phyloP scores from a whole-genome alignment of 2,888 invertebrate species.

The Spialia ferax region DNA sequence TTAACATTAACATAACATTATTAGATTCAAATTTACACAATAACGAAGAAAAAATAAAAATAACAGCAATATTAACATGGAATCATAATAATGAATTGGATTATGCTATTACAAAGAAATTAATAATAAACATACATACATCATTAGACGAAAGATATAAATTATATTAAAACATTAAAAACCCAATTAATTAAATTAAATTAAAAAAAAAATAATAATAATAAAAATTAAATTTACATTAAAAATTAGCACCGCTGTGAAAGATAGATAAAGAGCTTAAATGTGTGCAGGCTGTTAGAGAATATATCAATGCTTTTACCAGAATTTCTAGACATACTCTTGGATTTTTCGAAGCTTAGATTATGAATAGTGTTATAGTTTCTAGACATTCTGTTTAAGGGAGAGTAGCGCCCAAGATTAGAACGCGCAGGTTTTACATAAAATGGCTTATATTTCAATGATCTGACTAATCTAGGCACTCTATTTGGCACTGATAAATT shows the following conservation, averaged over 20 bases:
- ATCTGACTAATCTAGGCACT: background rate
- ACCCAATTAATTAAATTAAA: background rate
- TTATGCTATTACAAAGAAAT: no score
- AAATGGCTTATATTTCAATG: constrained; percentile 1
- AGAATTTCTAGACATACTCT: background rate
- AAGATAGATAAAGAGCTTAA: background rate
- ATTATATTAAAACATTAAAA: no score
- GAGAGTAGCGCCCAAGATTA: constrained; percentile 2
- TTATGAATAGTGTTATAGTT: constrained; percentile 2
- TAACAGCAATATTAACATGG: no score
- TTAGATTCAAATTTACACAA: no score
- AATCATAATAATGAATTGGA: no score
- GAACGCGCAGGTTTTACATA: background rate
- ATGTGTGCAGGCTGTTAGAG: constrained; percentile 4
- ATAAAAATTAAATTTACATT: background rate
- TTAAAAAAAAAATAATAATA: no score
- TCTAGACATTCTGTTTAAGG: background rate
- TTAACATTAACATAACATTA: no score
- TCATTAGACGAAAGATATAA: no score
- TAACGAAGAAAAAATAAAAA: no score
- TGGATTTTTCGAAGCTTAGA: background rate
- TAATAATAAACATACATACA: no score
- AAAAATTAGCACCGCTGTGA: background rate
- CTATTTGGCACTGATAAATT: background rate
- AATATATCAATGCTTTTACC: background rate